Conservation (phyloP, 2,113 vertebrate species). For the Galbula dea region DNA sequence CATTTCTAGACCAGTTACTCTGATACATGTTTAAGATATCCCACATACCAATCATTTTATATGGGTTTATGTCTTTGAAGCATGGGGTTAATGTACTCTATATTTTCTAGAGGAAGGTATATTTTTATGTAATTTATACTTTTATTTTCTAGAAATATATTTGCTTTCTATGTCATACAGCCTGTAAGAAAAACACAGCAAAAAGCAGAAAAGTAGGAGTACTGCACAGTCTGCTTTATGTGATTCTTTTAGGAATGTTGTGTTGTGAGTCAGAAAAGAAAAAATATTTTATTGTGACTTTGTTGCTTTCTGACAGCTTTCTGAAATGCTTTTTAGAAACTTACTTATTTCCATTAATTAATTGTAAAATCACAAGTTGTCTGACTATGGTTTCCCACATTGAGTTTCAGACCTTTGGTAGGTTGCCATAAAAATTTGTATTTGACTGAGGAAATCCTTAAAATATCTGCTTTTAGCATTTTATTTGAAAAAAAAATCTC, state of each 20-base stretch:
- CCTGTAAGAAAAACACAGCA: background rate
- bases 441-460: background rate
- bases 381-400: background rate
- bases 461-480: background rate
- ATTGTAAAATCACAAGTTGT: background rate
- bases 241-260: slow-evolving; percentile 6
- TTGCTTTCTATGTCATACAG: background rate
- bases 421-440: background rate
- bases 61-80: background rate
- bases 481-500: background rate
- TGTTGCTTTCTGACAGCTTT: background rate
- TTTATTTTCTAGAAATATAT: background rate
- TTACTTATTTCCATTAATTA: background rate
- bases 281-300: background rate
- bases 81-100: accelerated
- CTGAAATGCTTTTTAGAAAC: background rate
- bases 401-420: background rate
- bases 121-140: background rate
- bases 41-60: background rate
- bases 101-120: background rate
- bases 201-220: background rate
- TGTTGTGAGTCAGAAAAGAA: background rate
- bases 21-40: background rate
- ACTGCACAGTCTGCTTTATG: background rate
- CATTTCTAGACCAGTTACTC: background rate